A percentile compares a stretch with the other conserved stretches of the same genome.
Conservation (phyloP, 2,888 invertebrate species). For the Cosmopolites sordidus region DNA sequence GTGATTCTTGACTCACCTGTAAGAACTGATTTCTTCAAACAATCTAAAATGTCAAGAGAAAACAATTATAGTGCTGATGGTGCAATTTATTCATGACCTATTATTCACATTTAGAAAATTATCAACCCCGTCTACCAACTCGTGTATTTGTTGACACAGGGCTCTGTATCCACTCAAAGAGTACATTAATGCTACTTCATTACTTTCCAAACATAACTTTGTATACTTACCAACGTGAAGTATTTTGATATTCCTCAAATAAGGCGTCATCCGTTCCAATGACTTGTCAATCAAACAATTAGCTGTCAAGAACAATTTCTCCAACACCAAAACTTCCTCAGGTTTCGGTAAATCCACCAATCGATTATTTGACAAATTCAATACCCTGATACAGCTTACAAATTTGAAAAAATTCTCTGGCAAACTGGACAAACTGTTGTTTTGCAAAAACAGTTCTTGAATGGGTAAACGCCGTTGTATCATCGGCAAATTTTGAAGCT, state of each 20-base stretch:
- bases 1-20: too few relatives aligned
- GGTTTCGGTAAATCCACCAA: slow-evolving; percentile 61
- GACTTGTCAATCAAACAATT: slow-evolving; percentile 69
- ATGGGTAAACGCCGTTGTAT: slow-evolving; percentile 64
- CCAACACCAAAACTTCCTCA: slow-evolving; percentile 58
- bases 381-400: slow-evolving; percentile 59
- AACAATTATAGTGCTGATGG: too few relatives aligned
- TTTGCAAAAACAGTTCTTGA: slow-evolving; percentile 69
- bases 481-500: slow-evolving; percentile 67
- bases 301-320: slow-evolving; percentile 68
- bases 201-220: too few relatives aligned
- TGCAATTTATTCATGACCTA: too few relatives aligned
- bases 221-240: slow-evolving; percentile 55
- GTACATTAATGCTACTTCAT: too few relatives aligned
- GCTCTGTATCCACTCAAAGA: too few relatives aligned
- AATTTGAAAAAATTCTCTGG: slow-evolving; percentile 74
- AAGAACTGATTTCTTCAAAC: too few relatives aligned
- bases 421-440: slow-evolving; percentile 69
- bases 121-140: too few relatives aligned
- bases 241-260: slow-evolving; percentile 61
- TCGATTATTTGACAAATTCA: slow-evolving; percentile 78
- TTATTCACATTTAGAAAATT: too few relatives aligned
- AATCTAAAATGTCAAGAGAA: too few relatives aligned
- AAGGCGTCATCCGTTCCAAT: slow-evolving; percentile 56
- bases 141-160: too few relatives aligned